These are phyloP conservation scores for Agapostemon virescens DNA, from an alignment of 2,888 invertebrate genomes.

Conservation along the genomic window DNA sequence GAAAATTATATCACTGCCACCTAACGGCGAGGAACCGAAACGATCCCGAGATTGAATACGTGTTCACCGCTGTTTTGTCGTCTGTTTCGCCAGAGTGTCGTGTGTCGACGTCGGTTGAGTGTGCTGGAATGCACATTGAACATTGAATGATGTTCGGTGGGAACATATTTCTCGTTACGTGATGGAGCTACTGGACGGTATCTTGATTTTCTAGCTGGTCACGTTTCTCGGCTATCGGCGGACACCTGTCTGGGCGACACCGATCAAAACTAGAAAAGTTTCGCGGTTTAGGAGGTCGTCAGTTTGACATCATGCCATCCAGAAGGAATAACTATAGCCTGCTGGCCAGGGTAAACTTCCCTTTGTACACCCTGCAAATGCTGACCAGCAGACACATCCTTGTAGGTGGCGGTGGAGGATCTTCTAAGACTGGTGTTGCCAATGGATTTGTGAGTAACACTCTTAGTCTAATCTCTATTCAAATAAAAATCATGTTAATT, in stretches of 20 bases:
- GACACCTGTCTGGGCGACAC: conserved; percentile 29
- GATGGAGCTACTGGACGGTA: conserved; percentile 22
- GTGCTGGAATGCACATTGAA: background rate
- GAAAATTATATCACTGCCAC: conserved; percentile 33
- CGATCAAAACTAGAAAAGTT: conserved; percentile 12
- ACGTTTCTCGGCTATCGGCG: conserved; percentile 39
- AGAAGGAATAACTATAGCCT: conserved; percentile 86
- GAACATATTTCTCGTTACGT: conserved; percentile 14
- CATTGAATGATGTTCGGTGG: background rate
- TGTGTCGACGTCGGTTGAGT: background rate
- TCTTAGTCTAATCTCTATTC: background rate
- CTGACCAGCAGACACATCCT: conserved; percentile 95
- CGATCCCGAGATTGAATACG: conserved; percentile 46
- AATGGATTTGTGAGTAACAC: conserved; percentile 94
- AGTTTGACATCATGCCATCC: conserved; percentile 82
- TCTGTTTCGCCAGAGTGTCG: conserved; percentile 29
- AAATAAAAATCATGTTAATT: background rate
- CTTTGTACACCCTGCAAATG: conserved; percentile 94
- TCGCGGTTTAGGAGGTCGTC: background rate
- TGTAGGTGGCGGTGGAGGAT: conserved; percentile 98
- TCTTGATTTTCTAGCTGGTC: conserved; percentile 56
- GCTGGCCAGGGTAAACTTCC: conserved; percentile 94
- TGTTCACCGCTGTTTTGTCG: conserved; percentile 56
- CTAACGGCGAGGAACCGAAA: conserved; percentile 17
- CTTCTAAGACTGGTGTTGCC: conserved; percentile 97